Evolutionary conservation across 2,888 invertebrate species (phyloP).

Genomic region (Melipona bicolor): DNA sequence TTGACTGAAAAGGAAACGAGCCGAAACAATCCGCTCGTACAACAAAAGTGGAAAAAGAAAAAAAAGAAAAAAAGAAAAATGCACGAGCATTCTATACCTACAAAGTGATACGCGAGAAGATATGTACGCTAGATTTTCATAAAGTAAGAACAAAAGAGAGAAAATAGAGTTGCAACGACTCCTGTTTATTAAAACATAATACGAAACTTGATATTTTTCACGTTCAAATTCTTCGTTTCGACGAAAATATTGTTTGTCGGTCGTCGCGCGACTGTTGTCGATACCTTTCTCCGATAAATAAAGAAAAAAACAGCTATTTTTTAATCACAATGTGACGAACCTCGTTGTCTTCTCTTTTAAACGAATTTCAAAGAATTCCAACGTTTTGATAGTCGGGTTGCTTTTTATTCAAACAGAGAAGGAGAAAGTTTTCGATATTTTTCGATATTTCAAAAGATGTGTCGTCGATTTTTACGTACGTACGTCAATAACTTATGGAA

Average conservation of each 20-base stretch:
- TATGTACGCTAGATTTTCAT: not conserved
- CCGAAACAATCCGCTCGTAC: not conserved
- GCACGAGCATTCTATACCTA: not conserved
- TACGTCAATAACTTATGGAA: not conserved
- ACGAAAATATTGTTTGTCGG: not conserved
- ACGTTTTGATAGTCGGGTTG: not conserved
- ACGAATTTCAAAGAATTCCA: not conserved
- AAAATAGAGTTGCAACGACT: not conserved
- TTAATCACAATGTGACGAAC: not conserved
- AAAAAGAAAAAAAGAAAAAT: not conserved
- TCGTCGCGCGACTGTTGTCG: not conserved
- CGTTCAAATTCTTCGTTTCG: not conserved
- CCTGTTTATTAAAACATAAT: not conserved
- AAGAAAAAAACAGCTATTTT: not conserved
- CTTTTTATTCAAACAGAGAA: not conserved
- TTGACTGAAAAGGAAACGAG: not conserved
- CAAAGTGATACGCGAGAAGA: not conserved
- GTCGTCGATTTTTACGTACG: not conserved
- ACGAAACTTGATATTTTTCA: not conserved
- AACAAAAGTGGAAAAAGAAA: not conserved
- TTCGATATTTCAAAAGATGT: not conserved
- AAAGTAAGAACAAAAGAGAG: not conserved
- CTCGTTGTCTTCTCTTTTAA: not conserved
- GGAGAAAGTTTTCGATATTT: not conserved
- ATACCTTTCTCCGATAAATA: not conserved